Evolutionary conservation across 2,888 invertebrate species (phyloP), one percentile per base, ranked within the genome.

Genomic region (Apotomis turbidana): DNA sequence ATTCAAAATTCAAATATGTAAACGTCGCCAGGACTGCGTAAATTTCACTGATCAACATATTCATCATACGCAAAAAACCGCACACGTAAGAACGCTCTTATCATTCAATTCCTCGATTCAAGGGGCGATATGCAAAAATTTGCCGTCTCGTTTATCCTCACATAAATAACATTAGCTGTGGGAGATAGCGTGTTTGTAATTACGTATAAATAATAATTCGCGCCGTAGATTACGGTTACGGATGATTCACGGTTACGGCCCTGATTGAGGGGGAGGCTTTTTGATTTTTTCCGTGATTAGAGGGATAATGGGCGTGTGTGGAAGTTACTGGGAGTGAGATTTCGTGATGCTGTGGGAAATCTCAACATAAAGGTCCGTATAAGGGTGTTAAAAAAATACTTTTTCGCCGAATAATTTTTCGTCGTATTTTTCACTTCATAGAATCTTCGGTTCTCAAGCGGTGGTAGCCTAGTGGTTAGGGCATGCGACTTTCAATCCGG

Each of bases 161-260:
- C 89, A 91, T 93, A 92, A 93, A 92, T 92, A 90, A 91, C 90
- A 89, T 91, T 90, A 91, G 84, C 73, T 75, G 80, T 79, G 85
- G 79, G 84, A 87, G 91, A 90, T 90, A 88, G 85, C 89, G 87
- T 89, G 90, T 91, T 91, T 89, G 93, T 93, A 93, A 93, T 93
- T 93, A 93, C 93, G 87, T 93, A 93, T 93, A 93, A 93, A 93
- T 93, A 93, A 93, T 93, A 88, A 93, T 93, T 90, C 86, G 81
- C 72, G 81, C 70, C 90, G 87, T 90, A 93, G 93, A 93, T 93
- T 93, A 93, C 86, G 81, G 87, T 89, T 88, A 88, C 85, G 83
- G 83, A 86, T 90, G 91, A 92, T 90, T 84, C 85, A 90, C 85
- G 83, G 83, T 74, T 46, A 63, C 68, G 52, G 58, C 44, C 68